phyloP scores from a whole-genome alignment of 2,797 vertebrate genomes.

The Channallabes apus region DNA sequence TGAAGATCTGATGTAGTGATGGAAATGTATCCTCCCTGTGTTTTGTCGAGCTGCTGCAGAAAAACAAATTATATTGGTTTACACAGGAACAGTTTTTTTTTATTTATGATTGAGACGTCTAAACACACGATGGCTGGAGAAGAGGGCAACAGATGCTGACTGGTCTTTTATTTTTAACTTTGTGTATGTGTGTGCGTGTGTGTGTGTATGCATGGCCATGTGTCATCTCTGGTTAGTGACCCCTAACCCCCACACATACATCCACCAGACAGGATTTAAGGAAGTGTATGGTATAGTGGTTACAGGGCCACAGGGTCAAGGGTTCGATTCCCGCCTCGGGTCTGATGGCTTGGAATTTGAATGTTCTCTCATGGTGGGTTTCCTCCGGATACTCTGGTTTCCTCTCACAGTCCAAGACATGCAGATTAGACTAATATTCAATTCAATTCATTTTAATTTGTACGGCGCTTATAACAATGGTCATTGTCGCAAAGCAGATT shows the following conservation, averaged over 20 bases:
- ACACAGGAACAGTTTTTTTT: constrained; percentile 43
- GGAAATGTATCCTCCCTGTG: constrained; percentile 38
- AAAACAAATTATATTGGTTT: constrained; percentile 36
- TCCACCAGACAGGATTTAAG: too few species aligned
- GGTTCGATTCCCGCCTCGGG: too few species aligned
- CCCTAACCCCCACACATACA: not conserved
- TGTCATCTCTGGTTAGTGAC: constrained; percentile 36
- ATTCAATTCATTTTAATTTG: too few species aligned
- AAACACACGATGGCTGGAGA: constrained; percentile 60
- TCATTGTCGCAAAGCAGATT: too few species aligned
- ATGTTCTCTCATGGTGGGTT: too few species aligned
- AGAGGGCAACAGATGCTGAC: constrained; percentile 40
- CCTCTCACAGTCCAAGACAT: too few species aligned
- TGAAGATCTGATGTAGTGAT: constrained; percentile 31
- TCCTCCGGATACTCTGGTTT: too few species aligned
- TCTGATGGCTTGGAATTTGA: too few species aligned
- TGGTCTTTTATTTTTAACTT: constrained; percentile 32
- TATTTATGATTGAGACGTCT: constrained; percentile 67
- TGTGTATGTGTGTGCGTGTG: constrained; percentile 6
- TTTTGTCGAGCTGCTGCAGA: constrained; percentile 12
- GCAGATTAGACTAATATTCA: too few species aligned
- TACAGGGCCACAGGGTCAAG: too few species aligned
- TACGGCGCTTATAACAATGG: too few species aligned
- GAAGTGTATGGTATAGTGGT: too few species aligned
- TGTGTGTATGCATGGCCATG: not conserved